Evolutionary conservation across 2,888 invertebrate species (phyloP), one percentile per base, ranked within the genome.

Genomic region (Panorpa germanica): DNA sequence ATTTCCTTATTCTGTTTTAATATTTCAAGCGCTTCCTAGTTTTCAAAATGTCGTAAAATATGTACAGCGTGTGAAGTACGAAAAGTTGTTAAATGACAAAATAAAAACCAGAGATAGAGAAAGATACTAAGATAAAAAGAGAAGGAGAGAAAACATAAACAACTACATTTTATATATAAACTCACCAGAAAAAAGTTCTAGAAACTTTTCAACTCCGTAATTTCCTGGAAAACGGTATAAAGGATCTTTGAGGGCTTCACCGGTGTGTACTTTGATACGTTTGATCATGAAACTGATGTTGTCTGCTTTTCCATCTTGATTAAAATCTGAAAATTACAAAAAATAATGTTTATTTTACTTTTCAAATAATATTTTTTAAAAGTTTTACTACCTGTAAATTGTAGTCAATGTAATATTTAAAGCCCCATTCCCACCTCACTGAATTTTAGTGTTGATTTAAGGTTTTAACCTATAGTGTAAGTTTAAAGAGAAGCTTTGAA

Each of bases 131-230:
- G n/a, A n/a, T n/a, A n/a, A n/a, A n/a, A n/a, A n/a, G n/a, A n/a
- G n/a, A n/a, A n/a, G n/a, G n/a, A n/a, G n/a, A n/a, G n/a, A n/a
- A n/a, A n/a, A n/a, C n/a, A n/a, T n/a, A n/a, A n/a, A n/a, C n/a
- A n/a, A n/a, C n/a, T n/a, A 13, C 9, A 22, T 17, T 10, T 25
- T 25, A 9, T 4, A 10, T 12, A 29, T 30, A 30, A 33, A 52
- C 61, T 61, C 57, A 82, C 83, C 83, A 41, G 93, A 93, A 63
- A 96, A 95, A 37, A 95, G 67, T 58, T 96, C 96, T 38, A 96
- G 66, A 59, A 91, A 96, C 61, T 96, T 95, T 52, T 93, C 95
- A 33, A 96, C 96, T 25, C 95, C 96, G 50, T 96, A 93, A 57
- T 93, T 93, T 43, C 81, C 81, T 0, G 85, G 81, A 55, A 85